Conservation (phyloP, 1,140 invertebrate species). For the Sycophaga agraensis region DNA sequence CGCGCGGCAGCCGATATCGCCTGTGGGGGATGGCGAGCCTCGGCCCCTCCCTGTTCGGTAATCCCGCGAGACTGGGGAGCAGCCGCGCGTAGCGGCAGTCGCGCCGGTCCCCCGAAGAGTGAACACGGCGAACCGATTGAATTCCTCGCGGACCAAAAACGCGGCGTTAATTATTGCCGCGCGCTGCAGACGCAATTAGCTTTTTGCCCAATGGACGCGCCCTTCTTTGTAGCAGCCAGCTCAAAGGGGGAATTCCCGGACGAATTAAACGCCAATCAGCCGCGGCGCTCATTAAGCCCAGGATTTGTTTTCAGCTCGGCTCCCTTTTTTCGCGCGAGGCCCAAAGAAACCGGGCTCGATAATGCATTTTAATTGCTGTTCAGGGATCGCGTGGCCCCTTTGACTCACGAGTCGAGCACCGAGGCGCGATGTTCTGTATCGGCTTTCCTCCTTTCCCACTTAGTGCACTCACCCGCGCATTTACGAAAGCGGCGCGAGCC, state of each 20-base stretch:
- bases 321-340: neutral
- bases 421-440: neutral
- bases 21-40: no score
- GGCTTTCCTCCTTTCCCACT: neutral
- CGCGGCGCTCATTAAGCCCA: slow-evolving; percentile 46
- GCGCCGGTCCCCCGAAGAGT: no score
- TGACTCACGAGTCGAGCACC: neutral
- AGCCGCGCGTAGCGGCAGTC: no score
- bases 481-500: no score
- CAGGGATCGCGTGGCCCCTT: neutral
- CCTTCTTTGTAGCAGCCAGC: no score
- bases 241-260: slow-evolving; percentile 47
- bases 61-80: no score
- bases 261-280: slow-evolving; percentile 53
- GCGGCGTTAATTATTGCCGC: no score
- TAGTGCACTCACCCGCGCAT: neutral
- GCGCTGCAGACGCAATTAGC: slow-evolving; percentile 53
- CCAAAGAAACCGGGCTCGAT: neutral
- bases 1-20: no score
- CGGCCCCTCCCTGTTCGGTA: no score
- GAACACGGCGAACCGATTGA: slow-evolving; percentile 38
- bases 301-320: slow-evolving; percentile 26
- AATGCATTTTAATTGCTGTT: slow-evolving; percentile 25
- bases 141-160: slow-evolving; percentile 41
- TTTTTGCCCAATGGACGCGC: slow-evolving; percentile 45